Percentiles rank a stretch among this genome's conserved stretches.
These are phyloP conservation scores for Drosophila malerkotliana DNA, from an alignment of 1,140 invertebrate genomes.

Conservation along the genomic window DNA sequence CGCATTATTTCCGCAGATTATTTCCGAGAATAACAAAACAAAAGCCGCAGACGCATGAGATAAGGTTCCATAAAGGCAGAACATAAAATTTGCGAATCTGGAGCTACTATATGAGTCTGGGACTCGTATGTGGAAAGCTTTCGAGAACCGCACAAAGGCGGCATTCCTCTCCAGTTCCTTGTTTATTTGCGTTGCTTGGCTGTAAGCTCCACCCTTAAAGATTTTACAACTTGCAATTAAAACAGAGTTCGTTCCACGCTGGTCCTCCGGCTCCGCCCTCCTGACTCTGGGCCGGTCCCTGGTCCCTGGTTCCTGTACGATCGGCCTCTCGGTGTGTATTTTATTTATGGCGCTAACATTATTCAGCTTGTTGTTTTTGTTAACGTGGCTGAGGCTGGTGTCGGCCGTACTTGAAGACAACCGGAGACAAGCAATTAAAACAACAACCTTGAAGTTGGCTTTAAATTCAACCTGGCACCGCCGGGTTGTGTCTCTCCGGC, in stretches of 20 bases:
- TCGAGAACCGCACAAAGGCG: background rate
- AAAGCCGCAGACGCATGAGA: background rate
- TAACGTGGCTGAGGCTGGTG: slow-evolving; percentile 6
- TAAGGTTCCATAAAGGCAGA: background rate
- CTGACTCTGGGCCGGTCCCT: background rate
- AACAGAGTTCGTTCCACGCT: slow-evolving; percentile 24
- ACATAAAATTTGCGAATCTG: too few species aligned
- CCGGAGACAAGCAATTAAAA: slow-evolving; percentile 50
- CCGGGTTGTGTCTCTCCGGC: background rate
- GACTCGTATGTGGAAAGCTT: background rate
- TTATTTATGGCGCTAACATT: slow-evolving; percentile 64
- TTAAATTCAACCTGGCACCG: slow-evolving; percentile 7
- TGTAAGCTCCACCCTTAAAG: slow-evolving; percentile 50
- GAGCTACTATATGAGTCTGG: too few species aligned
- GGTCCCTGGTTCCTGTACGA: background rate
- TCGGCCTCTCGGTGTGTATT: slow-evolving; percentile 17
- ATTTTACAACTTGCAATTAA: slow-evolving; percentile 64
- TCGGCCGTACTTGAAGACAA: slow-evolving; percentile 49
- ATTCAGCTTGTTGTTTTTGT: slow-evolving; percentile 35
- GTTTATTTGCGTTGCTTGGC: slow-evolving; percentile 24
- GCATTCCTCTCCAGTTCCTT: slow-evolving; percentile 11
- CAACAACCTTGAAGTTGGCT: slow-evolving; percentile 56
- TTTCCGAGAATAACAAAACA: background rate
- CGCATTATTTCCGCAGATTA: background rate
- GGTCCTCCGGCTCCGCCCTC: background rate